Evolutionary conservation across 2,888 invertebrate species (phyloP).

Genomic region (Carabus problematicus): DNA sequence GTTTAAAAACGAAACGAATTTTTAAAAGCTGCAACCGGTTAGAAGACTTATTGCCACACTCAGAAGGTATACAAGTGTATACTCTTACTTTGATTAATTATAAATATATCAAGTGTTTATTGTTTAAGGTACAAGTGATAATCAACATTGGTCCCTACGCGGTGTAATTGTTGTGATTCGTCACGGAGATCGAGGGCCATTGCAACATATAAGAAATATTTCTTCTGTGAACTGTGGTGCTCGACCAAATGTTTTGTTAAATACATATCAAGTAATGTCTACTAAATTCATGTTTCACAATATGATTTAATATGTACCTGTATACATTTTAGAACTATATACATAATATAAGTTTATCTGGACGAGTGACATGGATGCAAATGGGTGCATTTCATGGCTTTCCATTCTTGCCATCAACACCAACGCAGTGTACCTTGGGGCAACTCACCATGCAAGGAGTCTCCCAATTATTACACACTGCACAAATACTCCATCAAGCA

Average conservation of each 20-base stretch:
- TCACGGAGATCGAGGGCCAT: constrained; percentile 89
- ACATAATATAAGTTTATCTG: constrained; percentile 63
- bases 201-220: constrained; percentile 82
- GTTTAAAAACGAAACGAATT: constrained; percentile 70
- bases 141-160: constrained; percentile 68
- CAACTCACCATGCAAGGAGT: constrained; percentile 86
- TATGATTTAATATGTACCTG: constrained; percentile 2
- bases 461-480: constrained; percentile 82
- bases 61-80: constrained; percentile 70
- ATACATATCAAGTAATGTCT: constrained; percentile 54
- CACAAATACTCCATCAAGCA: constrained; percentile 69
- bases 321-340: constrained; percentile 62
- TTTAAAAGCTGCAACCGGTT: constrained; percentile 77
- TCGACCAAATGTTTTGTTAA: constrained; percentile 53
- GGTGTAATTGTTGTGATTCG: constrained; percentile 79
- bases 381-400: constrained; percentile 86
- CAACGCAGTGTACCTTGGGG: constrained; percentile 79
- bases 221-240: constrained; percentile 79
- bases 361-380: constrained; percentile 76
- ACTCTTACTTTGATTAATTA: background rate
- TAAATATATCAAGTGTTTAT: constrained; percentile 16
- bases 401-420: constrained; percentile 73
- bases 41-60: constrained; percentile 70
- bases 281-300: background rate
- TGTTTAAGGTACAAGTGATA: constrained; percentile 57